Evolutionary conservation across 2,888 invertebrate genomes (phyloP).

Genomic region (Parnassius orleans): DNA sequence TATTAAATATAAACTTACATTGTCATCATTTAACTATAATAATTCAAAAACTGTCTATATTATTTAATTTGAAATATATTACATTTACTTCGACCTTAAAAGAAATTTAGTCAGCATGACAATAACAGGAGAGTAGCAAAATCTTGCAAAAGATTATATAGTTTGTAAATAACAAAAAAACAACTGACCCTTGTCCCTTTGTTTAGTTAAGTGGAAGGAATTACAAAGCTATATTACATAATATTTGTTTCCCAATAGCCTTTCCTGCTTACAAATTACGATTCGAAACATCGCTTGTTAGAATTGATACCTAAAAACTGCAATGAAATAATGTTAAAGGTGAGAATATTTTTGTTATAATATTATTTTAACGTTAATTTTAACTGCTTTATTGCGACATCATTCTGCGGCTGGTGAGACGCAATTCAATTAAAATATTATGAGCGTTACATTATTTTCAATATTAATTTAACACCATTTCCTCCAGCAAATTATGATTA

Average conservation of each 20-base stretch:
- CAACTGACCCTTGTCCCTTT: slow-evolving; percentile 58
- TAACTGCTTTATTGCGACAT: slow-evolving; percentile 21
- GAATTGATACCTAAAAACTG: slow-evolving; percentile 13
- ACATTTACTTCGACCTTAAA: slow-evolving; percentile 3
- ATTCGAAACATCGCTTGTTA: neutral
- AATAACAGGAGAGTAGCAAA: slow-evolving; percentile 33
- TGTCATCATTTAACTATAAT: no score
- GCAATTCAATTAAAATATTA: slow-evolving; percentile 19
- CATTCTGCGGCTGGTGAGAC: slow-evolving; percentile 22
- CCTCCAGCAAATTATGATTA: slow-evolving; percentile 12
- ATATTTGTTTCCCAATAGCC: slow-evolving; percentile 50
- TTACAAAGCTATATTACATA: slow-evolving; percentile 42
- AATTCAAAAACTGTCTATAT: no score
- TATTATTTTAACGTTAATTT: slow-evolving; percentile 3
- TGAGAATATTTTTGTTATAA: slow-evolving; percentile 13
- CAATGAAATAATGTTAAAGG: slow-evolving; percentile 17
- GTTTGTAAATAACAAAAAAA: slow-evolving; percentile 50
- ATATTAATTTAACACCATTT: slow-evolving; percentile 11
- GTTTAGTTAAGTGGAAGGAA: slow-evolving; percentile 49
- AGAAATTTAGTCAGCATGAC: neutral
- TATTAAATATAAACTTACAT: no score
- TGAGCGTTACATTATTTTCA: slow-evolving; percentile 6
- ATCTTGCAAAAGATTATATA: slow-evolving; percentile 51
- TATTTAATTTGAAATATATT: neutral
- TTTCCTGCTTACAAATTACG: slow-evolving; percentile 5